Base-by-base conservation (phyloP, 1,140 invertebrate species). In the Cherax quadricarinatus region DNA sequence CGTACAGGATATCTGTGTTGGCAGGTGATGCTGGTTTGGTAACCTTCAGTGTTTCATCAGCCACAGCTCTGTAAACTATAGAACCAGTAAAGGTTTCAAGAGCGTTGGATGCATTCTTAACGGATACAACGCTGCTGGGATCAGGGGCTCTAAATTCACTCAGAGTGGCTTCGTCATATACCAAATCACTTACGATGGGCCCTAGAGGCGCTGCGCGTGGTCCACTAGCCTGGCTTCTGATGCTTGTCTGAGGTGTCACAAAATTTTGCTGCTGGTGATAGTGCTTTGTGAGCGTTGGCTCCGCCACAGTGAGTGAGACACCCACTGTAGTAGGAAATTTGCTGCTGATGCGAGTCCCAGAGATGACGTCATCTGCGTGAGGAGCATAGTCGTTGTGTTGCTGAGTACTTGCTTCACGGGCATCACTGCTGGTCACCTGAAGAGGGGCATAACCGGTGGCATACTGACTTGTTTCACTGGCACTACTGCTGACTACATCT, bases 281-380 rank as follows among this genome's bases (percentile, higher is more conserved):
- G 12, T 41, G 24, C 12, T 51, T 14, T n/a, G 21, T 16, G 21
- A 66, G 62, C 51, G 70, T 16, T 3, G 48, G 70, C 21, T 66
- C 21, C 16, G 16, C 30, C 16, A 57, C 24, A n/a, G 41, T 16
- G 3, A 21, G 57, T 12, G 30, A 9, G 9, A 18, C 7, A 24
- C 57, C 21, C 2, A 5, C 81, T n/a, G 81, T 9, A 0, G 24
- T 5, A 48, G 51, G 6, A 5, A 48, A 48, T 3, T 21, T 53
- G 51, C 10, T 60, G 1, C 62, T 18, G 16, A 21, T 14, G 14
- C 5, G 62, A 12, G 62, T 66, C 62, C 21, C 62, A 66, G 62
- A 66, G 30, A 89, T 62, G 30, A 89, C 82, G 48, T 89, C 87
- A 49, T 82, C 60, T 30, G 87, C 24, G 78, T 82, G 87, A 18